Evolutionary conservation across 2,797 vertebrate genomes (phyloP).

Genomic region (Lacerta agilis): DNA sequence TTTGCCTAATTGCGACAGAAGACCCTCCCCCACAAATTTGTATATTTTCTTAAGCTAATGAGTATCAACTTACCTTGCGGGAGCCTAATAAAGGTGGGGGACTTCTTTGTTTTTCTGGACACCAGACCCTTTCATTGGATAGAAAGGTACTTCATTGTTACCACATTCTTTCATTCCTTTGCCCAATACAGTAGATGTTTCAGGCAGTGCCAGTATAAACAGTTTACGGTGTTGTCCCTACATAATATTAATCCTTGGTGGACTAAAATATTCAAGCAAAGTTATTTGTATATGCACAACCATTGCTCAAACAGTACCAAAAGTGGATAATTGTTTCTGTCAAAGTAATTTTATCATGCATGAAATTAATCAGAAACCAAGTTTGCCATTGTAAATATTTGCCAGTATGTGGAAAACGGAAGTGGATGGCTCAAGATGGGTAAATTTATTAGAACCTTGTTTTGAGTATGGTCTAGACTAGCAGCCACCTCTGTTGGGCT

Average conservation of each 20-base stretch:
- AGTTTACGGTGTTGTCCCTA: constrained; percentile 27
- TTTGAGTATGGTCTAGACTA: constrained; percentile 21
- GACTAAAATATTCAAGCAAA: constrained; percentile 29
- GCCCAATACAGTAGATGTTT: constrained; percentile 37
- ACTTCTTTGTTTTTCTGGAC: neutral
- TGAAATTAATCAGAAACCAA: constrained; percentile 6
- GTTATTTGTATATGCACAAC: neutral
- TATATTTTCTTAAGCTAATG: neutral
- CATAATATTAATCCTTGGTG: constrained; percentile 29
- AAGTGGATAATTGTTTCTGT: constrained; percentile 30
- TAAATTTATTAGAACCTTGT: constrained; percentile 63
- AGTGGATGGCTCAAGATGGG: constrained; percentile 71
- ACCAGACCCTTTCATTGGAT: neutral
- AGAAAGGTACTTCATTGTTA: constrained; percentile 22
- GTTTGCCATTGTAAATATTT: neutral
- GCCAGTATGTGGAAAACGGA: constrained; percentile 37
- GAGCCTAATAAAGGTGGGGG: neutral
- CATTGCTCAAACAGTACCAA: neutral
- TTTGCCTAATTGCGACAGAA: neutral
- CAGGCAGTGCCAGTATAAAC: constrained; percentile 34
- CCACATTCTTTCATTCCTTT: constrained; percentile 42
- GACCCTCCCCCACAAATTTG: neutral
- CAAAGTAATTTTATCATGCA: constrained; percentile 24
- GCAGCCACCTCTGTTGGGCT: constrained; percentile 6
- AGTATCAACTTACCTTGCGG: neutral